These are phyloP conservation scores for Cosmorhoe ocellata DNA, from an alignment of 2,888 invertebrate genomes.

Conservation along the genomic window DNA sequence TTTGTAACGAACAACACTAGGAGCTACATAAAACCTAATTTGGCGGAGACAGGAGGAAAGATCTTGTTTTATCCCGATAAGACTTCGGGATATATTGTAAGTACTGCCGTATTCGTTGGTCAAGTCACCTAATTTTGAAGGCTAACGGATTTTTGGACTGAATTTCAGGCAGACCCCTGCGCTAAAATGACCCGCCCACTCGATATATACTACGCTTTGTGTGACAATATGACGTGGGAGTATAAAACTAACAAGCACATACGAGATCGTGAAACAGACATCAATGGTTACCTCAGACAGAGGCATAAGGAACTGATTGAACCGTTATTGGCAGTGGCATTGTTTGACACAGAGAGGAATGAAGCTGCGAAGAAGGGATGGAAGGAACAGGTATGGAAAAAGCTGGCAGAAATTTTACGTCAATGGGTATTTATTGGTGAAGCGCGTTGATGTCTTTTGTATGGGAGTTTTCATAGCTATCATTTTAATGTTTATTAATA, in stretches of 20 bases:
- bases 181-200: conserved; percentile 83
- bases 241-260: conserved; percentile 81
- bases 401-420: neutral
- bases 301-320: conserved; percentile 70
- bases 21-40: conserved; percentile 85
- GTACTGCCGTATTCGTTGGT: conserved; percentile 28
- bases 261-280: conserved; percentile 67
- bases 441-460: conserved; percentile 12
- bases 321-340: conserved; percentile 68
- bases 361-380: conserved; percentile 74
- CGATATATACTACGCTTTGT: conserved; percentile 84
- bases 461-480: neutral
- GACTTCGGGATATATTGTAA: conserved; percentile 85
- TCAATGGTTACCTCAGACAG: conserved; percentile 64
- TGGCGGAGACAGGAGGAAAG: conserved; percentile 87
- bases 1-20: conserved; percentile 85
- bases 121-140: too few relatives aligned
- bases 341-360: conserved; percentile 81
- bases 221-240: conserved; percentile 84
- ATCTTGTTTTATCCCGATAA: conserved; percentile 84
- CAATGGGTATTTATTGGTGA: too few relatives aligned
- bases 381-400: conserved; percentile 66
- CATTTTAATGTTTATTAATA: neutral
- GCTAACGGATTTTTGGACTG: too few relatives aligned
- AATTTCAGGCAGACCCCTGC: conserved; percentile 83